phyloP scores from a whole-genome alignment of 2,888 invertebrate species.

The Malthinus seriepunctatus region DNA sequence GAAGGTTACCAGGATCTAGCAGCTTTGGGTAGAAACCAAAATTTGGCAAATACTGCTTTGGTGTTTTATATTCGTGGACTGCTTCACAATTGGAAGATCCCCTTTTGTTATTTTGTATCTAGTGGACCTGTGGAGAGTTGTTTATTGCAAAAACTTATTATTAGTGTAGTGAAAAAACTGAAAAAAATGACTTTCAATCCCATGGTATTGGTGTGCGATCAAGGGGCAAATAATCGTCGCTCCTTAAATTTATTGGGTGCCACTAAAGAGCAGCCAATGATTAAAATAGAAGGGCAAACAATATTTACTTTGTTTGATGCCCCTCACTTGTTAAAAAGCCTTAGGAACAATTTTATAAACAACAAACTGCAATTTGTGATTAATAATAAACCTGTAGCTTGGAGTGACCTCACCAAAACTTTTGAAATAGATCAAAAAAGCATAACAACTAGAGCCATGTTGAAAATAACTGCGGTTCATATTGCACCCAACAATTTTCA shows the following conservation, averaged over 20 bases:
- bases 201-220: conserved; percentile 31
- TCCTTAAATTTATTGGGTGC: conserved; percentile 15
- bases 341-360: conserved; percentile 21
- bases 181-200: conserved; percentile 18
- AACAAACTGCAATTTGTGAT: conserved; percentile 9
- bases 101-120: conserved; percentile 27
- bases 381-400: neutral
- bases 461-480: neutral
- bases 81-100: conserved; percentile 31
- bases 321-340: conserved; percentile 31
- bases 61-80: conserved; percentile 28
- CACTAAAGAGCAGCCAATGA: conserved; percentile 13
- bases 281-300: conserved; percentile 13
- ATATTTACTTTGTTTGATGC: conserved; percentile 28
- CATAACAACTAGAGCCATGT: neutral
- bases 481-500: neutral
- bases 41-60: no score
- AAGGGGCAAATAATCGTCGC: conserved; percentile 29
- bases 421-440: neutral
- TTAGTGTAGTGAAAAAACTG: conserved; percentile 14
- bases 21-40: no score
- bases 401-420: no score
- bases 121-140: conserved; percentile 16
- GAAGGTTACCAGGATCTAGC: no score
- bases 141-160: conserved; percentile 17